Evolutionary conservation across 2,797 vertebrate species (phyloP).

Genomic region (Helostoma temminkii): DNA sequence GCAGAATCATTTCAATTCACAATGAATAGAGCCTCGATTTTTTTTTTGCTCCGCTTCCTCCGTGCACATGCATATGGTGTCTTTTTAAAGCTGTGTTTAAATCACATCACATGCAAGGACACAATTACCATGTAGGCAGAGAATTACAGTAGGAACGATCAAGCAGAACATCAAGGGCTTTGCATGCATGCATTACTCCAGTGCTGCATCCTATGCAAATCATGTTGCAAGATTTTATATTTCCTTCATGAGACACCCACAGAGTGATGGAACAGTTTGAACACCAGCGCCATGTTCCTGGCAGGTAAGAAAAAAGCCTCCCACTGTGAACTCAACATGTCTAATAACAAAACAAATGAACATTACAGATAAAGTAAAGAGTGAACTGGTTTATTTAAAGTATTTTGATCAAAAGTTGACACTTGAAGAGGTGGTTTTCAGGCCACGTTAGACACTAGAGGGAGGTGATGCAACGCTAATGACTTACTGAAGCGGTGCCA

Average conservation of each 20-base stretch:
- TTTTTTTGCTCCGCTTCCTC: no score
- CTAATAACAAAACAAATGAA: slow-evolving; percentile 14
- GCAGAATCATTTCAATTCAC: slow-evolving; percentile 16
- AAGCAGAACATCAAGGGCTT: slow-evolving; percentile 54
- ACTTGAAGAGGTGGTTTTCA: slow-evolving; percentile 32
- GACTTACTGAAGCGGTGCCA: slow-evolving; percentile 45
- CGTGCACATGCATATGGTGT: no score
- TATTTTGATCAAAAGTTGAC: slow-evolving; percentile 61
- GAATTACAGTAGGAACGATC: slow-evolving; percentile 45
- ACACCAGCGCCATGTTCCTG: slow-evolving; percentile 5
- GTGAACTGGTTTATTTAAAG: slow-evolving; percentile 51
- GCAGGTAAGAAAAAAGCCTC: not conserved
- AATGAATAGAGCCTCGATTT: slow-evolving; percentile 26
- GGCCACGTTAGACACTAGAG: slow-evolving; percentile 25
- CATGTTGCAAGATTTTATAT: slow-evolving; percentile 38
- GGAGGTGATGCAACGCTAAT: slow-evolving; percentile 58
- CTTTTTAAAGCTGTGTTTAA: slow-evolving; percentile 20
- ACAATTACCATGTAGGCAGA: slow-evolving; percentile 34
- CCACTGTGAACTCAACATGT: not conserved
- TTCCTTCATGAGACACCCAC: slow-evolving; percentile 27
- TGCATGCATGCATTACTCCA: slow-evolving; percentile 23
- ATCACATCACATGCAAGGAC: slow-evolving; percentile 7
- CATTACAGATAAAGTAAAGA: not conserved
- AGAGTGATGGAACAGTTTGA: slow-evolving; percentile 27
- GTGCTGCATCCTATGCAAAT: slow-evolving; percentile 63